Percentiles rank a stretch among this genome's conserved stretches.
Conservation (phyloP, 2,888 invertebrate genomes). For the Hypercompe scribonia region DNA sequence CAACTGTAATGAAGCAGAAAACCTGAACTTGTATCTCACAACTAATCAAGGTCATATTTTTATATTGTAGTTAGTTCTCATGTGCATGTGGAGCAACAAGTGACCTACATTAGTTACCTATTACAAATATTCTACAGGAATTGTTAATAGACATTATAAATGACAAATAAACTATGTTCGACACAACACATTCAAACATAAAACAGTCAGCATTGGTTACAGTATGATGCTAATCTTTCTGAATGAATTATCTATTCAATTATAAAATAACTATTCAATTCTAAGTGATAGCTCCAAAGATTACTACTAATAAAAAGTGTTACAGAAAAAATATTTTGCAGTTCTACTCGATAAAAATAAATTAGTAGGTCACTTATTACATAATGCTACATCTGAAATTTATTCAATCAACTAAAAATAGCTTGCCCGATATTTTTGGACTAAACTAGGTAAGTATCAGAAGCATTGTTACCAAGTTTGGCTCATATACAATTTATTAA, state of each 20-base stretch:
- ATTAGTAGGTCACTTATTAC: background rate
- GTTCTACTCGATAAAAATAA: background rate
- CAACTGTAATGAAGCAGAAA: background rate
- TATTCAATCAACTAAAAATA: background rate
- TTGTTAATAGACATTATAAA: no score
- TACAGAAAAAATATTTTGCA: no score
- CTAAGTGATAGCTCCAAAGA: background rate
- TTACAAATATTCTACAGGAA: background rate
- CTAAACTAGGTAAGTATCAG: background rate
- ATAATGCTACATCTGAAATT: background rate
- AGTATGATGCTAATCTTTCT: background rate
- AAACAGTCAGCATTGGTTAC: background rate
- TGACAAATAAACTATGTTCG: no score
- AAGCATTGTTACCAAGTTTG: background rate
- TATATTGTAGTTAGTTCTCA: background rate
- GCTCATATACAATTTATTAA: background rate
- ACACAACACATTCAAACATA: no score
- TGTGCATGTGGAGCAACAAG: background rate
- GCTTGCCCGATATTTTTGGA: background rate
- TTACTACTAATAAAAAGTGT: background rate
- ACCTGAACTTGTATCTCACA: background rate
- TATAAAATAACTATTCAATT: background rate
- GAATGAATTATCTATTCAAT: background rate
- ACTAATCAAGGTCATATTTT: background rate
- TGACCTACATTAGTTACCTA: background rate